These are phyloP conservation scores for Ennomos fuscantarius DNA, from an alignment of 2,888 invertebrate genomes.

Conservation along the genomic window DNA sequence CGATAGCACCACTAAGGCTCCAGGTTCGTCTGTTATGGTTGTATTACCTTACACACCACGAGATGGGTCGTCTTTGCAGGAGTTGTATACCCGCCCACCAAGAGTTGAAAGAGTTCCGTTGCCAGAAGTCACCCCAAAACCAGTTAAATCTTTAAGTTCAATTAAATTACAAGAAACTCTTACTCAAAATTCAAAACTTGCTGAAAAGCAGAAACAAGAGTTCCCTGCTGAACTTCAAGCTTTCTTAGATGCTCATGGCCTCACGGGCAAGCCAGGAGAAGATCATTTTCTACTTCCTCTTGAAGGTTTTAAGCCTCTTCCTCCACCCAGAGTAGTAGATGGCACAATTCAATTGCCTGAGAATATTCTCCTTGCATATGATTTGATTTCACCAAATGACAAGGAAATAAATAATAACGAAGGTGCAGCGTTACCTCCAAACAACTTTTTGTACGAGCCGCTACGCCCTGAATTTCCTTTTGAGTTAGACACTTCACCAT, in stretches of 20 bases:
- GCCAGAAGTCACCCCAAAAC: conserved; percentile 60
- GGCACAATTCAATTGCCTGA: conserved; percentile 74
- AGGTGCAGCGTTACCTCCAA: conserved; percentile 48
- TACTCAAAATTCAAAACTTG: conserved; percentile 52
- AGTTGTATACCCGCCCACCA: conserved; percentile 88
- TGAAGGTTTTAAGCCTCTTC: conserved; percentile 78
- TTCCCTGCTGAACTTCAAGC: conserved; percentile 71
- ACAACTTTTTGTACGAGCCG: conserved; percentile 71
- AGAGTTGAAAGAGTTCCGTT: conserved; percentile 83
- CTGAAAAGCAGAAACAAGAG: conserved; percentile 53
- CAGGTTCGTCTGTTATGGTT: conserved; percentile 83
- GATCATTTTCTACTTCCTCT: conserved; percentile 74
- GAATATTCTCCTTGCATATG: conserved; percentile 74
- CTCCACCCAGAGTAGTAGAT: conserved; percentile 69
- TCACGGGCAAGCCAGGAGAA: conserved; percentile 67
- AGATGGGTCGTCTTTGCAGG: conserved; percentile 84
- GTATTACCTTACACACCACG: conserved; percentile 87
- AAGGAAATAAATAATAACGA: conserved; percentile 44
- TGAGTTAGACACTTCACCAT: conserved; percentile 73
- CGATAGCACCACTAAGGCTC: conserved; percentile 63
- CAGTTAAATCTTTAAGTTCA: conserved; percentile 46
- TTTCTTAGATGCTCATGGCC: conserved; percentile 72
- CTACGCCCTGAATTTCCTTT: conserved; percentile 68
- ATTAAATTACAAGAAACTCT: conserved; percentile 54
- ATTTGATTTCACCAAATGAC: conserved; percentile 63